phyloP scores from a whole-genome alignment of 1,140 invertebrate genomes.

The Thaumetopoea pityocampa region DNA sequence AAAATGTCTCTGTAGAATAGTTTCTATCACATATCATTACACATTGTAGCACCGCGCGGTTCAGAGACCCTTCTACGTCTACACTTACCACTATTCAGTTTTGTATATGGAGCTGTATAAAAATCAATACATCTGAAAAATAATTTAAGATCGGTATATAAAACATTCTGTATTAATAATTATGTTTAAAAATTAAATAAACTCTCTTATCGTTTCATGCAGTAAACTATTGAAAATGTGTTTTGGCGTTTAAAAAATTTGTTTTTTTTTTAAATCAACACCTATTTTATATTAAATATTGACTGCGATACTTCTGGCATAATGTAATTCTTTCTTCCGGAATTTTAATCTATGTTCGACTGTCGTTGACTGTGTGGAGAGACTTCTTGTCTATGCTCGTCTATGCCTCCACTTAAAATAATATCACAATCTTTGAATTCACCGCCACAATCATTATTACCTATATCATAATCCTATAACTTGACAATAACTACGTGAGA shows the following conservation, averaged over 20 bases:
- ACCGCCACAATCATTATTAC: slow-evolving; percentile 26
- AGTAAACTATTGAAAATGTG: slow-evolving; percentile 62
- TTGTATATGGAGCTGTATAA: slow-evolving; percentile 74
- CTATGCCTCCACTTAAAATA: slow-evolving; percentile 56
- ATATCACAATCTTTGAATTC: slow-evolving; percentile 64
- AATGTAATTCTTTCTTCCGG: slow-evolving; percentile 68
- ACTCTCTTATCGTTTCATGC: slow-evolving; percentile 69
- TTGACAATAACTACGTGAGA: slow-evolving; percentile 10
- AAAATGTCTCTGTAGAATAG: slow-evolving; percentile 72
- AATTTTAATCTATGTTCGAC: slow-evolving; percentile 64
- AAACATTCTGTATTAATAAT: slow-evolving; percentile 72
- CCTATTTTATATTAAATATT: slow-evolving; percentile 58
- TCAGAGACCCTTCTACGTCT: slow-evolving; percentile 73
- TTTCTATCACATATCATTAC: slow-evolving; percentile 74
- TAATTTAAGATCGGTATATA: slow-evolving; percentile 72
- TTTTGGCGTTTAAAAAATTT: slow-evolving; percentile 62
- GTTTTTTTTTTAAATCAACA: slow-evolving; percentile 65
- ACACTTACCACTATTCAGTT: slow-evolving; percentile 70
- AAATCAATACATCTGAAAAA: slow-evolving; percentile 75
- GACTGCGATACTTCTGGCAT: slow-evolving; percentile 65
- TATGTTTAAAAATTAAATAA: slow-evolving; percentile 73
- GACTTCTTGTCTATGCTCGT: slow-evolving; percentile 25
- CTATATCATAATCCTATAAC: slow-evolving; percentile 26
- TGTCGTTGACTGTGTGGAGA: slow-evolving; percentile 53
- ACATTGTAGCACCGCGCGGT: slow-evolving; percentile 73